These are phyloP conservation scores for Hirudinaria manillensis DNA, from an alignment of 2,888 invertebrate species.

Conservation along the genomic window DNA sequence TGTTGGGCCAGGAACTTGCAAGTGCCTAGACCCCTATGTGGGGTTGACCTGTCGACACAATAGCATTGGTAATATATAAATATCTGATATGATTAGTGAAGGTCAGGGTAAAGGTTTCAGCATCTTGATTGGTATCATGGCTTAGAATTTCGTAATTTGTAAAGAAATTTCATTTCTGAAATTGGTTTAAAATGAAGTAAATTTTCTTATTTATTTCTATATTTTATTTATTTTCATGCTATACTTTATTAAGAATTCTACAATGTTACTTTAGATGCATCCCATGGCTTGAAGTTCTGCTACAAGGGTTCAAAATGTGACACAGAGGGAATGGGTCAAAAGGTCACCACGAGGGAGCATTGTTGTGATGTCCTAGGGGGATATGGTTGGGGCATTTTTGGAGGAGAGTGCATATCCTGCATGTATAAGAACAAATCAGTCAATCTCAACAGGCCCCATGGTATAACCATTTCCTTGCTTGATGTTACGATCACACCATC, in stretches of 20 bases:
- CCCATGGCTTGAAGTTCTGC: constrained; percentile 37
- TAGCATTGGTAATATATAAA: constrained; percentile 13
- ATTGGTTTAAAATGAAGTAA: too few species aligned
- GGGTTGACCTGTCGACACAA: constrained; percentile 31
- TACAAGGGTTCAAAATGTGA: constrained; percentile 41
- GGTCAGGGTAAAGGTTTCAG: too few species aligned
- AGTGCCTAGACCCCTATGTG: constrained; percentile 28
- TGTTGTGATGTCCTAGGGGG: constrained; percentile 40
- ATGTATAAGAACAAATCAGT: background rate
- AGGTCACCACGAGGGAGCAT: background rate
- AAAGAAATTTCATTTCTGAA: too few species aligned
- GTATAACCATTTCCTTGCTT: background rate
- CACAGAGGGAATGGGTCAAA: constrained; percentile 36
- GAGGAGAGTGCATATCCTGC: constrained; percentile 24
- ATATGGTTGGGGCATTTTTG: constrained; percentile 39
- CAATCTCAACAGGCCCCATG: constrained; percentile 31
- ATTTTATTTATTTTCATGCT: background rate
- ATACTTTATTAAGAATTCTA: background rate
- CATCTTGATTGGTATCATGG: too few species aligned
- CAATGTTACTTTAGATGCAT: constrained; percentile 3
- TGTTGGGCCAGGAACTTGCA: constrained; percentile 32
- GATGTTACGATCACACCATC: background rate
- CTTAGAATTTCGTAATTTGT: too few species aligned
- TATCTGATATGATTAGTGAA: too few species aligned
- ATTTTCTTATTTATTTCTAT: background rate